Evolutionary conservation across 2,113 vertebrate species (phyloP), one percentile per base, ranked within the genome.

Genomic region (Ameiurus melas): DNA sequence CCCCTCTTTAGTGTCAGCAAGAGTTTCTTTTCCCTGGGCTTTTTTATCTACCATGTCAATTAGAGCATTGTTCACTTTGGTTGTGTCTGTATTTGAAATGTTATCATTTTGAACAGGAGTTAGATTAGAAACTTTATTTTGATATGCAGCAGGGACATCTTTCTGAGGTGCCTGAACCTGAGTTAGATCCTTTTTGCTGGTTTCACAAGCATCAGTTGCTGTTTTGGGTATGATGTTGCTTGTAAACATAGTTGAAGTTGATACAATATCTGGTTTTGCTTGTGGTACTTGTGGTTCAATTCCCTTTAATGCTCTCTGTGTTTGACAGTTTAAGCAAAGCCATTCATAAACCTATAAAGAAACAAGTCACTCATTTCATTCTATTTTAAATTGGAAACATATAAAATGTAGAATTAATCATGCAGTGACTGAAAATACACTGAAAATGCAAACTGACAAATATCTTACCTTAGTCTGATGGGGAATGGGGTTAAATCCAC

Each of bases 281-380:
- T 95, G 93, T 30, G 20, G 85, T 81, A 57, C 58, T 51, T 95
- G 93, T 30, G 20, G 85, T 81, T 79, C 58, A n/a, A n/a, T 79
- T 84, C 16, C 83, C n/a, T 84, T 78, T 85, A 85, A 88, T 84
- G 97, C 97, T 96, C 98, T 96, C 90, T 97, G 96, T 95, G 99
- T 97, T 95, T 99, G 98, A 92, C 98, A 99, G 92, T 97, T 98
- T 88, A 99, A 97, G 96, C 98, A 99, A 86, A 99, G 97, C 98
- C 98, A 99, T 92, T 99, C 98, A 30, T 92, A 96, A 25, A 96
- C 94, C 98, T 99, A 91, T 86, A 70, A 16, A 88, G 60, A 78
- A 82, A 30, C 13, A 87, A 57, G 1, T 60, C 3, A 71, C 5
- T 30, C 2, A 82, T 82, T 58, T 55, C 2, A 66, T 19, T 77